Evolutionary conservation across 2,113 vertebrate species (phyloP).

Genomic region (Daphoenositta chrysoptera): DNA sequence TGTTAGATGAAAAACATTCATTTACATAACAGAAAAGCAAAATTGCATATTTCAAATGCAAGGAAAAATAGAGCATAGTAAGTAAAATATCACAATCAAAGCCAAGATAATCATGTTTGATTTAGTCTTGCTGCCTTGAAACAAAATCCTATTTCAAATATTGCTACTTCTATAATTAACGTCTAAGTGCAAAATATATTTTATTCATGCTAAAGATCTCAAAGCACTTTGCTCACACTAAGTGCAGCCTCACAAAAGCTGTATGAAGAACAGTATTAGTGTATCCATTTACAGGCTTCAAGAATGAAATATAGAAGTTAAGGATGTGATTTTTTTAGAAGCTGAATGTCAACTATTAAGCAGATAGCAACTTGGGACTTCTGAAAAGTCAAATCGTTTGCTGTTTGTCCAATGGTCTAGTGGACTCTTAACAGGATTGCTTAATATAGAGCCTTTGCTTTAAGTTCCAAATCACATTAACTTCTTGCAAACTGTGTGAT

Average conservation of each 20-base stretch:
- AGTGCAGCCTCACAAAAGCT: not conserved
- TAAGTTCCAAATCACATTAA: not conserved
- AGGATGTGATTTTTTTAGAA: not conserved
- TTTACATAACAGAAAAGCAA: slow-evolving; percentile 55
- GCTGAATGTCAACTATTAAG: not conserved
- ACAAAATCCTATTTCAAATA: slow-evolving; percentile 41
- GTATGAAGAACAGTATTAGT: not conserved
- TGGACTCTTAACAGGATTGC: not conserved
- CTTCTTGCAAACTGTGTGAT: not conserved
- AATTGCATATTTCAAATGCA: slow-evolving; percentile 32
- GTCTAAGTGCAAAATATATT: slow-evolving; percentile 41
- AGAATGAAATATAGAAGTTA: not conserved
- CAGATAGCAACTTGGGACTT: not conserved
- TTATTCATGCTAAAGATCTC: slow-evolving; percentile 41
- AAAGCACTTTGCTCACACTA: slow-evolving; percentile 7
- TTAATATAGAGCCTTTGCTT: not conserved
- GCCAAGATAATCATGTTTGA: slow-evolving; percentile 54
- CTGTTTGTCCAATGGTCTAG: not conserved
- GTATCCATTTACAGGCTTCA: not conserved
- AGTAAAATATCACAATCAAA: slow-evolving; percentile 52
- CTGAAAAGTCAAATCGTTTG: not conserved
- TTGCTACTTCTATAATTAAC: slow-evolving; percentile 50
- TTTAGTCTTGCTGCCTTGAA: slow-evolving; percentile 43
- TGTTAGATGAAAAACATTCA: slow-evolving; percentile 36
- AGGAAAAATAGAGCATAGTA: slow-evolving; percentile 26